Conservation (phyloP, 2,113 vertebrate species). For the Progne subis region DNA sequence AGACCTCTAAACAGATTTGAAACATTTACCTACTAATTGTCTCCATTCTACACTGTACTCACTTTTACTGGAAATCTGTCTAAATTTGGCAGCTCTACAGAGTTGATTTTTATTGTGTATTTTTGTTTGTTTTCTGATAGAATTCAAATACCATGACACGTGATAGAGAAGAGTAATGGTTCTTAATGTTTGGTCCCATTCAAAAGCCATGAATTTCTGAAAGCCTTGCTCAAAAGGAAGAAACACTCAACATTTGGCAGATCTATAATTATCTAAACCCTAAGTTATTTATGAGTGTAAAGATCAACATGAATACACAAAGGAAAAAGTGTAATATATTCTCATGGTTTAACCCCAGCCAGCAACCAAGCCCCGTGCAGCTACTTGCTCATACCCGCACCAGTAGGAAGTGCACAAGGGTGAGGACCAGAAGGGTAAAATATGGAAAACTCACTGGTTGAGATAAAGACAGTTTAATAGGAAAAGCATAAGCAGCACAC, state of each 20-base stretch:
- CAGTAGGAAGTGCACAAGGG: fast-evolving
- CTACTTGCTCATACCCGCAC: background rate
- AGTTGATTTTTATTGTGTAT: background rate
- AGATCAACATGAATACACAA: background rate
- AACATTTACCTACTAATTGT: background rate
- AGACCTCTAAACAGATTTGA: background rate
- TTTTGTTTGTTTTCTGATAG: background rate
- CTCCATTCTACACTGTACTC: background rate
- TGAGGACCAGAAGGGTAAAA: background rate
- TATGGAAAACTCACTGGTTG: background rate
- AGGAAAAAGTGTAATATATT: background rate
- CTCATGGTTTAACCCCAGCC: background rate
- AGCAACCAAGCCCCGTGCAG: background rate
- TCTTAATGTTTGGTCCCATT: background rate
- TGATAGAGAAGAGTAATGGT: background rate
- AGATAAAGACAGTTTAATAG: background rate
- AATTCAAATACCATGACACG: background rate
- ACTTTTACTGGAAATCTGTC: background rate
- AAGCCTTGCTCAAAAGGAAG: background rate
- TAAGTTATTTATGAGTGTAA: background rate
- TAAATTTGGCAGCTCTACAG: background rate
- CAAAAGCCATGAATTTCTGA: background rate
- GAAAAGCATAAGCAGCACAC: background rate
- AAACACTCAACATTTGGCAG: background rate
- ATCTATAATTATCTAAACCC: background rate